These are phyloP conservation scores for Daubentonia madagascariensis DNA, from an alignment of 2,113 vertebrate species.

Conservation along the genomic window DNA sequence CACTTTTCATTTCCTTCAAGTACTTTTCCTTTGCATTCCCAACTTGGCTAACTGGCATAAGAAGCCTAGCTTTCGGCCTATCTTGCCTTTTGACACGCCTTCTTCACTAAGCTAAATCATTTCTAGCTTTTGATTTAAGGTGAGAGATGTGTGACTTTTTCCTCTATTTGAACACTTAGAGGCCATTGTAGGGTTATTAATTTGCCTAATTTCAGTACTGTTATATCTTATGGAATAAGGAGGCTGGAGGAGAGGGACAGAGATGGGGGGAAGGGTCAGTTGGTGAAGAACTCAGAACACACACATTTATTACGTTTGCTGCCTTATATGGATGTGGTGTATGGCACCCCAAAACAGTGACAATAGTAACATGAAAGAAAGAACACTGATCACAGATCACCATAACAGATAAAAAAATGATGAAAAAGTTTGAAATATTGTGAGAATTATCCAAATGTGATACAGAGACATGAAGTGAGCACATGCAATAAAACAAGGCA, in stretches of 20 bases:
- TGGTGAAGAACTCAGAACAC: background rate
- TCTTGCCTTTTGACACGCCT: background rate
- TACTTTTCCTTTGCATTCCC: background rate
- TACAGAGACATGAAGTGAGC: background rate
- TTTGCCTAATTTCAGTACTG: background rate
- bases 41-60: background rate
- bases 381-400: background rate
- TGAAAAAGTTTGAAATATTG: background rate
- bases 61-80: background rate
- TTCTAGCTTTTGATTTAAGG: background rate
- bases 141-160: background rate
- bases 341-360: background rate
- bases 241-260: background rate
- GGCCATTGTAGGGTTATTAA: background rate
- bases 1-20: background rate
- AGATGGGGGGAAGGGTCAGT: background rate
- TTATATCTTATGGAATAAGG: background rate
- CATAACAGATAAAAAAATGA: background rate
- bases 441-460: background rate
- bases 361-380: background rate
- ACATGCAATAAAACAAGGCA: background rate
- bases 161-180: background rate
- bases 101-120: background rate
- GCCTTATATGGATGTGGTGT: background rate
- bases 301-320: background rate